Percentiles rank a stretch among this genome's conserved stretches.
phyloP scores from a whole-genome alignment of 2,888 invertebrate species.

The Aporophyla lueneburgensis region DNA sequence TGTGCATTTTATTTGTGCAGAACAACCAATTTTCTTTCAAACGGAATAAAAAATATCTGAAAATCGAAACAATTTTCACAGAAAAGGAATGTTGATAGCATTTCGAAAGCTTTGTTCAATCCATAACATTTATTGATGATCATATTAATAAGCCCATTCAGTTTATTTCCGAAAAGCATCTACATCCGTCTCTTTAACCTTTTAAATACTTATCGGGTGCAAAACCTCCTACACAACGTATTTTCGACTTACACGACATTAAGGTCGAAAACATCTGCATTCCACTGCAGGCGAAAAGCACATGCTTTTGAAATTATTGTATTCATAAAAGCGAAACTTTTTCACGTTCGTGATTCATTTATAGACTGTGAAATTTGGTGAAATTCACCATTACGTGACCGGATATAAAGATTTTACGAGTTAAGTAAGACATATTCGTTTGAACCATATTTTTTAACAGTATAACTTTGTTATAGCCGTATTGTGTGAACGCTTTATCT shows the following conservation, averaged over 20 bases:
- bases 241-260: neutral
- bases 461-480: conserved; percentile 20
- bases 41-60: no score
- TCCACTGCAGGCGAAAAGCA: neutral
- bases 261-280: conserved; percentile 9
- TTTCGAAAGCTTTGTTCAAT: neutral
- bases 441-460: conserved; percentile 40
- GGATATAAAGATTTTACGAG: conserved; percentile 53
- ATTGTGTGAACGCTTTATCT: conserved; percentile 6
- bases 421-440: conserved; percentile 27
- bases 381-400: conserved; percentile 60
- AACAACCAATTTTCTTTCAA: no score
- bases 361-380: conserved; percentile 43
- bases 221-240: neutral
- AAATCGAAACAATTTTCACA: neutral
- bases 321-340: conserved; percentile 53
- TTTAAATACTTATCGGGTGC: neutral
- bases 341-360: conserved; percentile 58
- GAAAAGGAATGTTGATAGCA: neutral
- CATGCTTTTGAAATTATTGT: conserved; percentile 15
- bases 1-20: no score
- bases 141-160: neutral
- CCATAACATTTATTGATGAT: neutral
- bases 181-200: neutral
- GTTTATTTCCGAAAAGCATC: neutral